phyloP scores from a whole-genome alignment of 1,140 invertebrate genomes.

The Zophobas morio region DNA sequence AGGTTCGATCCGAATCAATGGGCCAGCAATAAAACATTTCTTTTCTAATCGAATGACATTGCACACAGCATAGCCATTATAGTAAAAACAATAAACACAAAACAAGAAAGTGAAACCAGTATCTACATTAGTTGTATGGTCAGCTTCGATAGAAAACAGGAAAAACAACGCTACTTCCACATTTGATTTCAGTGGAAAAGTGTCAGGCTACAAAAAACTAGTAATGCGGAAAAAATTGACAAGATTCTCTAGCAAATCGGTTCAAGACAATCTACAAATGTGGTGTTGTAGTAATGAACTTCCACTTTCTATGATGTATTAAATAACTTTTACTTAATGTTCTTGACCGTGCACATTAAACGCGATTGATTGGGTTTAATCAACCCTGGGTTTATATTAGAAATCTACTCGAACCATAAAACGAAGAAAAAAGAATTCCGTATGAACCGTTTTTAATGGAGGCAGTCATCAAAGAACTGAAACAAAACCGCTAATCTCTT shows the following conservation, averaged over 20 bases:
- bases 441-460: neutral
- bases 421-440: neutral
- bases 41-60: constrained; percentile 16
- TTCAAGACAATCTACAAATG: neutral
- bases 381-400: constrained; percentile 1
- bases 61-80: constrained; percentile 4
- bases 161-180: constrained; percentile 20
- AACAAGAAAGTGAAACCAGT: constrained; percentile 33
- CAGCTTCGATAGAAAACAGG: constrained; percentile 16
- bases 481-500: constrained; percentile 5
- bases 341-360: neutral
- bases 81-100: constrained; percentile 22
- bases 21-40: neutral
- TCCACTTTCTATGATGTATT: constrained; percentile 36
- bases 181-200: constrained; percentile 5
- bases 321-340: constrained; percentile 36
- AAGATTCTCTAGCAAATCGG: constrained; percentile 13
- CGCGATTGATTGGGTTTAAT: constrained; percentile 16
- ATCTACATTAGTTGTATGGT: constrained; percentile 7
- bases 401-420: neutral
- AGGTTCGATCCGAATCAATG: constrained; percentile 1
- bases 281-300: constrained; percentile 33
- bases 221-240: constrained; percentile 6
- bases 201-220: neutral
- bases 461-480: neutral